A percentile compares a stretch with the other conserved stretches of the same genome.
These are phyloP conservation scores for Drosophila mercatorum DNA, from an alignment of 2,888 invertebrate species.

Conservation along the genomic window DNA sequence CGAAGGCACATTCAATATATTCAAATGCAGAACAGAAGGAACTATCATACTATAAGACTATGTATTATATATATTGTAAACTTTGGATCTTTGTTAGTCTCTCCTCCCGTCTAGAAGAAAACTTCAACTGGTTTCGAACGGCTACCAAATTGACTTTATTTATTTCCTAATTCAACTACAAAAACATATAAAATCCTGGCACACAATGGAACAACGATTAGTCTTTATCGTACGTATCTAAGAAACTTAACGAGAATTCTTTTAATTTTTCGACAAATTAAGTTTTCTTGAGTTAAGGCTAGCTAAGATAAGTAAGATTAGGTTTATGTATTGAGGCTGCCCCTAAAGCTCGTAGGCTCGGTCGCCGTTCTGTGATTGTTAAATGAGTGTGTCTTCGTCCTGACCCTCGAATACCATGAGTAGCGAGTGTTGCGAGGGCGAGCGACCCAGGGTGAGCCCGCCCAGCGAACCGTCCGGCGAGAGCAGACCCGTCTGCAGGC, in stretches of 20 bases:
- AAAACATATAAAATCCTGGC: slow-evolving; percentile 59
- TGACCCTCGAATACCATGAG: slow-evolving; percentile 91
- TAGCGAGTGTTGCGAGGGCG: slow-evolving; percentile 91
- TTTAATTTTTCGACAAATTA: not conserved
- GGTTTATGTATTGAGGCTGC: slow-evolving; percentile 26
- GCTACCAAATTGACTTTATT: slow-evolving; percentile 55
- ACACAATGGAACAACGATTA: slow-evolving; percentile 57
- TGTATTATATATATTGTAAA: not conserved
- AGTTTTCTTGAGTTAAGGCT: slow-evolving; percentile 22
- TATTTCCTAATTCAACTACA: slow-evolving; percentile 39
- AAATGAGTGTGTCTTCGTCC: slow-evolving; percentile 94
- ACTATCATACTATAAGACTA: not conserved
- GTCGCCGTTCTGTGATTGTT: slow-evolving; percentile 85
- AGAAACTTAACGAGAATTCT: slow-evolving; percentile 56
- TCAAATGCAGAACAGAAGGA: not conserved
- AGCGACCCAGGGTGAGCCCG: slow-evolving; percentile 88
- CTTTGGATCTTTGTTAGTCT: not conserved
- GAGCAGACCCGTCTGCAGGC: slow-evolving; percentile 84
- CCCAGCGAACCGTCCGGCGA: slow-evolving; percentile 86
- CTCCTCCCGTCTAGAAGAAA: not conserved
- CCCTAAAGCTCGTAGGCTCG: slow-evolving; percentile 74
- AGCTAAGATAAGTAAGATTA: slow-evolving; percentile 25
- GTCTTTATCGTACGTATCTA: slow-evolving; percentile 36
- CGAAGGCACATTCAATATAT: not conserved
- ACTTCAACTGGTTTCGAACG: slow-evolving; percentile 26